Conservation (phyloP, 2,797 vertebrate species). For the Eulemur mongoz region DNA sequence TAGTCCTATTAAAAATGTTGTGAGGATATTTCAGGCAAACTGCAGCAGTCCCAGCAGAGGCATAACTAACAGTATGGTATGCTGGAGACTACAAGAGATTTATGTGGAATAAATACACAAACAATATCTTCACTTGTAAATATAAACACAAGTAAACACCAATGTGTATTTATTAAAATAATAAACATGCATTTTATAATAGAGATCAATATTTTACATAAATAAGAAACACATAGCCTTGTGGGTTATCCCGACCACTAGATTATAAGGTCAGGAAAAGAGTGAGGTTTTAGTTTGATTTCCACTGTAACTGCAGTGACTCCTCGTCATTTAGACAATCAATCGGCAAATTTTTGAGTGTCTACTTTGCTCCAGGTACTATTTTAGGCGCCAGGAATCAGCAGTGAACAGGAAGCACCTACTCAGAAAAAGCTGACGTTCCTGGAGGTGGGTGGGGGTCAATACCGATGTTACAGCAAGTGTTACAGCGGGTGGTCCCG, state of each 20-base stretch:
- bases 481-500: too few relatives aligned
- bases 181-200: neutral
- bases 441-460: neutral
- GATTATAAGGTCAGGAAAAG: neutral
- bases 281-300: neutral
- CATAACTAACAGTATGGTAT: neutral
- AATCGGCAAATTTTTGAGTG: neutral
- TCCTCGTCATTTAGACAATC: neutral
- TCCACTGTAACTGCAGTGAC: neutral
- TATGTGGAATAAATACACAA: neutral
- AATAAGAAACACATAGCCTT: neutral
- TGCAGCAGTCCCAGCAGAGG: neutral
- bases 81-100: neutral
- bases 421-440: neutral
- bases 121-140: neutral
- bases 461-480: too few relatives aligned
- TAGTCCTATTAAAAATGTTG: neutral
- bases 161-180: slow-evolving; percentile 8
- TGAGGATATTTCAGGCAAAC: neutral
- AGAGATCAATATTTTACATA: neutral
- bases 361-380: neutral
- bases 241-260: neutral
- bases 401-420: neutral
- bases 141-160: neutral
- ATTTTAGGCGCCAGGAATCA: neutral